phyloP scores from a whole-genome alignment of 2,888 invertebrate species.

The Metacarcinus magister region DNA sequence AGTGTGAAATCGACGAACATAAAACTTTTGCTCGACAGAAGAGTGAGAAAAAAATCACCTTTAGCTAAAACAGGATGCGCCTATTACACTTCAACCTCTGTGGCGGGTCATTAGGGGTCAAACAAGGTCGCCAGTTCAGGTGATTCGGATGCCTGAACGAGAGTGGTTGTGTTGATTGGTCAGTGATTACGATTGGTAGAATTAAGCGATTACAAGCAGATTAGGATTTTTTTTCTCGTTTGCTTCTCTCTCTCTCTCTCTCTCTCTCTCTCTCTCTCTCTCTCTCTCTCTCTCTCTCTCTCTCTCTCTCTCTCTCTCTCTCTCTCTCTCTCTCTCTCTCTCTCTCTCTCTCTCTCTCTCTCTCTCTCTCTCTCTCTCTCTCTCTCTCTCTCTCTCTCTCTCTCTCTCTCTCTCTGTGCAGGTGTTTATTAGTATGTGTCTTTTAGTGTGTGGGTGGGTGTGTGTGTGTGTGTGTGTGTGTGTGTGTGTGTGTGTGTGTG shows the following conservation, averaged over 20 bases:
- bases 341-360: slow-evolving; percentile 23
- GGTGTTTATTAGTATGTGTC: neutral
- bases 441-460: too few species aligned
- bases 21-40: too few species aligned
- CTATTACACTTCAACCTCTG: too few species aligned
- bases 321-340: neutral
- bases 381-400: slow-evolving; percentile 33
- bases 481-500: neutral
- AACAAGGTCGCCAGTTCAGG: neutral
- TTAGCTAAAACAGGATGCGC: too few species aligned
- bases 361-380: slow-evolving; percentile 32
- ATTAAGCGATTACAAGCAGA: neutral
- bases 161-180: neutral
- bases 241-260: neutral
- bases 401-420: neutral
- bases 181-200: neutral
- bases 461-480: neutral
- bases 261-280: neutral
- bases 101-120: neutral
- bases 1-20: too few species aligned
- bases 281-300: neutral
- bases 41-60: too few species aligned
- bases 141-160: neutral
- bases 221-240: neutral
- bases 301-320: neutral